These are phyloP conservation scores for Sympetrum striolatum DNA, from an alignment of 2,888 invertebrate genomes.

Conservation along the genomic window DNA sequence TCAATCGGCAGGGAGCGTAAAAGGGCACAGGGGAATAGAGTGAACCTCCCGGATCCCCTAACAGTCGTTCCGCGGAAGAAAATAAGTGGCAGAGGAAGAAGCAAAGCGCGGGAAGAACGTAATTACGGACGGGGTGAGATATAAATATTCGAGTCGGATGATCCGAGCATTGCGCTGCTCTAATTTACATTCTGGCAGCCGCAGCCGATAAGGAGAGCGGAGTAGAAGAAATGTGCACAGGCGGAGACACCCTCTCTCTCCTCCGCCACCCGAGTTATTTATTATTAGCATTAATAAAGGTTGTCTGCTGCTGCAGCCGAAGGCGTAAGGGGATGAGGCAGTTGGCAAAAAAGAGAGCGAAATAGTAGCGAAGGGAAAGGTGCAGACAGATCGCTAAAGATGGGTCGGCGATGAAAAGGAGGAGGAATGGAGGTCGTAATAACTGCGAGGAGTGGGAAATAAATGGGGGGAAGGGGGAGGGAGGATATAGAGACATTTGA, in stretches of 20 bases:
- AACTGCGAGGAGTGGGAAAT: background rate
- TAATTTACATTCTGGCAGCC: constrained; percentile 44
- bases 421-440: background rate
- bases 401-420: background rate
- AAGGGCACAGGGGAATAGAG: constrained; percentile 54
- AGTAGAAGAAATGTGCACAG: constrained; percentile 20
- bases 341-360: background rate
- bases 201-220: constrained; percentile 11
- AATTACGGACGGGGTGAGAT: background rate
- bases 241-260: background rate
- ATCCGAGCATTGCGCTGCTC: constrained; percentile 16
- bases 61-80: constrained; percentile 53
- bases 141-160: constrained; percentile 36
- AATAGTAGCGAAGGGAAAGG: background rate
- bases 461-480: background rate
- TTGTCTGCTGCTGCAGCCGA: constrained; percentile 7
- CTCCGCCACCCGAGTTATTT: constrained; percentile 2
- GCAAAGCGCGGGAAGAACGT: background rate
- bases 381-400: background rate
- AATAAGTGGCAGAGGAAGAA: constrained; percentile 46
- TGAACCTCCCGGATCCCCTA: constrained; percentile 52
- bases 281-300: constrained; percentile 41
- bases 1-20: constrained; percentile 54
- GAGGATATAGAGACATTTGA: background rate
- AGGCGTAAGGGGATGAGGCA: background rate